These are phyloP conservation scores for Parnassius mnemosyne DNA, from an alignment of 2,888 invertebrate genomes.

Conservation along the genomic window DNA sequence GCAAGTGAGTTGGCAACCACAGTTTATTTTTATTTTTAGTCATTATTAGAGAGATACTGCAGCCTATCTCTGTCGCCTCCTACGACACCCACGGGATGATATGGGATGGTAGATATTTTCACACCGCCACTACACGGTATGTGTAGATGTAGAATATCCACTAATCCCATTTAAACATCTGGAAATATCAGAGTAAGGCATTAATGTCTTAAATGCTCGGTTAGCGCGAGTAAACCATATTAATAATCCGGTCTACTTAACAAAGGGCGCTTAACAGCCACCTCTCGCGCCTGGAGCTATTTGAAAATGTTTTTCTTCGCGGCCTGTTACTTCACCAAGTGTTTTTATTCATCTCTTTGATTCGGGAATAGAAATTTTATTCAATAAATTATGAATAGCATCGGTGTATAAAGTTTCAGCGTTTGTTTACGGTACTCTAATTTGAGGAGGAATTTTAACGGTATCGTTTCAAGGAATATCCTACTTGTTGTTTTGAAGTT, in stretches of 20 bases:
- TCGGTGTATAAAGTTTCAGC: conserved; percentile 10
- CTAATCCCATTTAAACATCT: background rate
- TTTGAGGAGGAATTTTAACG: conserved; percentile 6
- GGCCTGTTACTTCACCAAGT: conserved; percentile 4
- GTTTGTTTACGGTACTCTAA: conserved; percentile 8
- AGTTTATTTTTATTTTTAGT: no score
- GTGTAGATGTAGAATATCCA: background rate
- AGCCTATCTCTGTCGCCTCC: no score
- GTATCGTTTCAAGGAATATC: conserved; percentile 18
- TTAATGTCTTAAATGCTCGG: conserved; percentile 2
- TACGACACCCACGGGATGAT: no score
- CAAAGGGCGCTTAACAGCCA: conserved; percentile 15
- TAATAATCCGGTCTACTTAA: conserved; percentile 10
- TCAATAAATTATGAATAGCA: conserved; percentile 19
- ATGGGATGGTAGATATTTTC: no score
- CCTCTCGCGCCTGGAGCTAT: conserved; percentile 17
- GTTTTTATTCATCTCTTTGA: conserved; percentile 8
- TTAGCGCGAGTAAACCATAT: conserved; percentile 5
- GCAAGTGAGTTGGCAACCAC: no score
- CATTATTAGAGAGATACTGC: no score
- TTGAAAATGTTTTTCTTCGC: conserved; percentile 19
- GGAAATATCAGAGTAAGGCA: background rate
- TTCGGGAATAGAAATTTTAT: conserved; percentile 16
- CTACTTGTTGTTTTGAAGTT: conserved; percentile 16
- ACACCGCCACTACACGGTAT: background rate